Evolutionary conservation across 2,888 invertebrate genomes (phyloP).

Genomic region (Amiota minor): DNA sequence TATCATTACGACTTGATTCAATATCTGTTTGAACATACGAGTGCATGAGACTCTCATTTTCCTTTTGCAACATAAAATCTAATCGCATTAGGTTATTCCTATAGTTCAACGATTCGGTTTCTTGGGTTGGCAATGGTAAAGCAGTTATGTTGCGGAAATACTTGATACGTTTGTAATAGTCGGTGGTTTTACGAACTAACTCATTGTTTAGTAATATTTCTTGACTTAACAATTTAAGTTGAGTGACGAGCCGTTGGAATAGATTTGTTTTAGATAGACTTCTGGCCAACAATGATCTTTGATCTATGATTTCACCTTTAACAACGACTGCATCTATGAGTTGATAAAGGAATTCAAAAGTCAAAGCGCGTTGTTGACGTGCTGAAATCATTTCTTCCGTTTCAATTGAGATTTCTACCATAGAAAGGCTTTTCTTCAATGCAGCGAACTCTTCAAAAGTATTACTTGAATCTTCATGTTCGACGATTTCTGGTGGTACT

Average conservation of each 20-base stretch:
- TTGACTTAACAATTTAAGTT: background rate
- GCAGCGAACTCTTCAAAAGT: constrained; percentile 25
- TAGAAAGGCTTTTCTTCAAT: no score
- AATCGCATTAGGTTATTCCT: constrained; percentile 38
- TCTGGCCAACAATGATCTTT: constrained; percentile 39
- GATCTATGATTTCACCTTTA: constrained; percentile 40
- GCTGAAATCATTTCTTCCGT: background rate
- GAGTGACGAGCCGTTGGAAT: background rate
- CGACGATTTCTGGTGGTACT: constrained; percentile 25
- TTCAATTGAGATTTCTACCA: background rate
- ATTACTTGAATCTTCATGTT: constrained; percentile 10
- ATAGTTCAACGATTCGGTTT: constrained; percentile 40
- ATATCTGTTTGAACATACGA: constrained; percentile 31
- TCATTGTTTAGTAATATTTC: constrained; percentile 32
- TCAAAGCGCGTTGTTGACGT: constrained; percentile 15
- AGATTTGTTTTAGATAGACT: constrained; percentile 57
- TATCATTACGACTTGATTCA: constrained; percentile 43
- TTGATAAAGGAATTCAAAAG: constrained; percentile 46
- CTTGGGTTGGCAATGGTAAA: background rate
- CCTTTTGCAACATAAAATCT: constrained; percentile 45
- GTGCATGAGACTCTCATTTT: constrained; percentile 36
- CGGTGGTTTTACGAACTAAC: constrained; percentile 54
- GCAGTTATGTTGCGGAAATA: constrained; percentile 48
- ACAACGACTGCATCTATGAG: constrained; percentile 47
- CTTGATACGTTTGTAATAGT: constrained; percentile 59